Percentiles rank a stretch among this genome's conserved stretches.
These are phyloP conservation scores for Rallus crepitans DNA, from an alignment of 2,797 vertebrate species.

Conservation along the genomic window DNA sequence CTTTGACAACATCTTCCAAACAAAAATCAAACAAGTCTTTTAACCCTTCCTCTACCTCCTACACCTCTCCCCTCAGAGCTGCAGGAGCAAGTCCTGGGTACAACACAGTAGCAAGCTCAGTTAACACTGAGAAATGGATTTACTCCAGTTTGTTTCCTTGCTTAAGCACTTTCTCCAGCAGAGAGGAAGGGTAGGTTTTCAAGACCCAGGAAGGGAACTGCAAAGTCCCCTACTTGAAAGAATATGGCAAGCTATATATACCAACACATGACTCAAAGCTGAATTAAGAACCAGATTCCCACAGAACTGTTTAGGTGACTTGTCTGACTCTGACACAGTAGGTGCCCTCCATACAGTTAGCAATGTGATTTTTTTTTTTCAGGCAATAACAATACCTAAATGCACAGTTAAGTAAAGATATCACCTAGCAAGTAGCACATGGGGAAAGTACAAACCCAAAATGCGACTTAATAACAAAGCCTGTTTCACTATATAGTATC, in stretches of 20 bases:
- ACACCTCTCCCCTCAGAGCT: neutral
- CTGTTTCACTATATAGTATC: neutral
- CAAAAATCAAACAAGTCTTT: neutral
- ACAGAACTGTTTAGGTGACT: neutral
- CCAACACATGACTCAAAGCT: neutral
- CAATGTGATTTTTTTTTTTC: neutral
- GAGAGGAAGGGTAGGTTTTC: neutral
- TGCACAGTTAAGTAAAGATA: neutral
- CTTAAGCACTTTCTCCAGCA: neutral
- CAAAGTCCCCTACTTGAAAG: neutral
- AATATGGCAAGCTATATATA: neutral
- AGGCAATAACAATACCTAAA: neutral
- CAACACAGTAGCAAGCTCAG: neutral
- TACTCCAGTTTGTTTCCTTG: neutral
- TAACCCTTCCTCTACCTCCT: neutral
- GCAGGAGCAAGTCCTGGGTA: neutral
- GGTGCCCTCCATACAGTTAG: neutral
- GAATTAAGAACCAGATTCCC: neutral
- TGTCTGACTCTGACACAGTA: neutral
- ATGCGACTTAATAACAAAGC: neutral
- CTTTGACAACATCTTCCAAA: neutral
- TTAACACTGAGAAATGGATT: neutral
- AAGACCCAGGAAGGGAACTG: neutral
- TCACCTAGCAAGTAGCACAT: neutral
- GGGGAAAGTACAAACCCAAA: neutral